Percentiles rank a stretch among this genome's conserved stretches.
Evolutionary conservation across 2,797 vertebrate genomes (phyloP).

Genomic region (Rhinella marina): DNA sequence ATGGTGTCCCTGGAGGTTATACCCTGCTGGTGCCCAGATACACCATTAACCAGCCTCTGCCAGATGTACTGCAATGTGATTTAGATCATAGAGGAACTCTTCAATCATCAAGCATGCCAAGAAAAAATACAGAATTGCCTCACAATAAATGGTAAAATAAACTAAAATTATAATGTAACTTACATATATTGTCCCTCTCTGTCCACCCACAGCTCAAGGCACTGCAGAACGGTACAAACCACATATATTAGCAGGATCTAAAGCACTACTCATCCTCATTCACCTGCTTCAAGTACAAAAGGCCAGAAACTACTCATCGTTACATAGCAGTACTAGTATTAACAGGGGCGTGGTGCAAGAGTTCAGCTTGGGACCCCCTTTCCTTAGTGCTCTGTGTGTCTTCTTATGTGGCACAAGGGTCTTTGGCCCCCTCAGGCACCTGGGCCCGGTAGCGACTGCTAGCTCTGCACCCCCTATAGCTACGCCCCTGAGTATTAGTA

Average conservation of each 20-base stretch:
- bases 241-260: not conserved
- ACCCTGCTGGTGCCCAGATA: not conserved
- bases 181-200: not conserved
- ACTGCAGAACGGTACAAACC: not conserved
- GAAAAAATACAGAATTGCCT: not conserved
- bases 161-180: not conserved
- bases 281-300: not conserved
- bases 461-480: no score
- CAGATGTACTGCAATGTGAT: conserved; percentile 5
- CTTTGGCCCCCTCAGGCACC: no score
- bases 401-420: no score
- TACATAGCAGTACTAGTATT: no score
- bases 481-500: no score
- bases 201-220: not conserved
- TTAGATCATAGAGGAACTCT: not conserved
- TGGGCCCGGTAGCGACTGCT: no score
- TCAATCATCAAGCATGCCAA: not conserved
- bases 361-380: no score
- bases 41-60: not conserved
- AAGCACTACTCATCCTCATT: no score
- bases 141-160: not conserved
- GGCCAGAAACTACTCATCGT: no score
- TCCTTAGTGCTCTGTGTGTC: no score
- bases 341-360: no score
- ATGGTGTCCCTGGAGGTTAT: conserved; percentile 26